Percentiles rank a stretch among this genome's conserved stretches.
These are phyloP conservation scores for Psittacus erithacus DNA, from an alignment of 2,113 vertebrate species.

Conservation along the genomic window DNA sequence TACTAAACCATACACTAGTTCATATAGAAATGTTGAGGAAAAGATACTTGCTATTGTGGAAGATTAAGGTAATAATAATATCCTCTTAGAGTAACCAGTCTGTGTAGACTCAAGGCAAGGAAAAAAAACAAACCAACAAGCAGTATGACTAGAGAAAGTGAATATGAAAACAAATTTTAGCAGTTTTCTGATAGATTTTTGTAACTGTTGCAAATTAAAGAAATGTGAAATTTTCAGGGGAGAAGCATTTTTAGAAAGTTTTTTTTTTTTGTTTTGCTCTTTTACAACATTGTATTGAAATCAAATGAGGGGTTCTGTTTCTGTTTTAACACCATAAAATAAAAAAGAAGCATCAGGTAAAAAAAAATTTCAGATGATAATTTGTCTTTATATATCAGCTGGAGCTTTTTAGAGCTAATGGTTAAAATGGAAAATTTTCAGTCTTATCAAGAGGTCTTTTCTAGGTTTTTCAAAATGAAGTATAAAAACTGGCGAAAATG, in stretches of 20 bases:
- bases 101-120: neutral
- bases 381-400: neutral
- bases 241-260: neutral
- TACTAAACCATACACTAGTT: neutral
- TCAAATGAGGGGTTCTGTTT: neutral
- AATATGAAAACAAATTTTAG: neutral
- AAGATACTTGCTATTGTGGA: neutral
- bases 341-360: neutral
- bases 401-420: neutral
- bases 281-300: neutral
- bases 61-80: neutral
- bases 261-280: neutral
- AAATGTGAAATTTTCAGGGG: neutral
- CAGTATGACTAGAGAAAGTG: neutral
- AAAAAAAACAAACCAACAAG: neutral
- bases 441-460: neutral
- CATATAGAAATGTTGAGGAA: neutral
- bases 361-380: neutral
- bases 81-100: neutral
- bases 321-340: neutral
- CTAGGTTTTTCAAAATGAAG: neutral
- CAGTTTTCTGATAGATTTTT: neutral
- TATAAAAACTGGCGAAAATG: neutral
- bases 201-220: neutral
- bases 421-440: neutral